Evolutionary conservation across 1,140 invertebrate species (phyloP), one percentile per base, ranked within the genome.

Genomic region (Lordiphosa stackelbergi): DNA sequence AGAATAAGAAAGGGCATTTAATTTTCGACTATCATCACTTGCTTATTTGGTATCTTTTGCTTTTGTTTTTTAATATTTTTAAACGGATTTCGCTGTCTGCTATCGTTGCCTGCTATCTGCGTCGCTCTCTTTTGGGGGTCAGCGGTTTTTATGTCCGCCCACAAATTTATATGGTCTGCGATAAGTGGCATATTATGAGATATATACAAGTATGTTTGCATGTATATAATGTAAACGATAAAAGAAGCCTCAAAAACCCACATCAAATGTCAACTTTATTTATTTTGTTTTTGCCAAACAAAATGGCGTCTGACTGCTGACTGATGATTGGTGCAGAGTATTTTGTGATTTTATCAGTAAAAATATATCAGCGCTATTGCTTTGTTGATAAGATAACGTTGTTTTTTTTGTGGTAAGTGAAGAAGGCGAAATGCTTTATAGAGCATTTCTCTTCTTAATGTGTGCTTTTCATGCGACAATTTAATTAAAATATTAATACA

Each of bases 401-500:
- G 2, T 31, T 31, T 8, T 31, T 49, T 38, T 31, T 8, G 5
- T 13, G 12, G 16, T 10, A 0, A 10, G 13, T 13, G 9, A n/a
- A 22, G 12, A 16, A 6, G 22, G 10, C 9, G 6, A 4, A 11
- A 12, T 12, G 37, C 16, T 19, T 36, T 46, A 9, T 41, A 28
- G 9, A 28, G 9, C 57, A 46, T 47, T 35, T 49, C 36, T 24
- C 16, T 37, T 19, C 37, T 46, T 69, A 47, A 66, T 62, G 38
- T 31, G 49, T 34, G 8, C 45, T 38, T 37, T 42, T 43, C 71
- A 75, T 47, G 75, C 75, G 58, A 72, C 57, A 72, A 68, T 75
- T 75, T 81, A 81, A 81, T 81, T 81, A 81, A 81, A 81, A 72
- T 75, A 64, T 68, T 71, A 79, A 71, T 37, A n/a, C 36, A 16